A percentile compares a stretch with the other conserved stretches of the same genome.
Conservation (phyloP, 2,797 vertebrate species). For the Poecilia gillii region DNA sequence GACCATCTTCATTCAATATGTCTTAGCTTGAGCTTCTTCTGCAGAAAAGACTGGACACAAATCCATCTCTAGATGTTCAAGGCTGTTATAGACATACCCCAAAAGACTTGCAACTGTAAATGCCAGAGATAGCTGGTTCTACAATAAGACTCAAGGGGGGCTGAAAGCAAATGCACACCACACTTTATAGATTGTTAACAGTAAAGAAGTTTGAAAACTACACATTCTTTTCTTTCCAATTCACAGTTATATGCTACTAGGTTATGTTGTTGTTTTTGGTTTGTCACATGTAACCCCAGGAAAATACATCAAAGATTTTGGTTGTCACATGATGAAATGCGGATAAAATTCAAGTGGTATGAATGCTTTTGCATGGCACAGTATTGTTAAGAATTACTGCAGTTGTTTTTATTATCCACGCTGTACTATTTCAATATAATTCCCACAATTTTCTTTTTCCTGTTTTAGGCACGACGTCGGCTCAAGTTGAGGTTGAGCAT, state of each 20-base stretch:
- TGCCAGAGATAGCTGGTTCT: background rate
- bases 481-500: slow-evolving; percentile 90
- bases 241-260: background rate
- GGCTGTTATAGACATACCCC: background rate
- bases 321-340: background rate
- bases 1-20: background rate
- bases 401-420: background rate
- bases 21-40: background rate
- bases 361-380: background rate
- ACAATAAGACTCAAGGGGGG: background rate
- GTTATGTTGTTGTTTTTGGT: background rate
- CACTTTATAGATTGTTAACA: background rate
- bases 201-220: background rate
- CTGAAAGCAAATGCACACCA: background rate
- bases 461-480: slow-evolving; percentile 85
- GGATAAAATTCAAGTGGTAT: background rate
- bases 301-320: background rate
- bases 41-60: background rate
- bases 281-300: background rate
- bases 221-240: background rate
- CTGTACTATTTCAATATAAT: background rate
- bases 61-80: background rate
- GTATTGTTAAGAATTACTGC: background rate
- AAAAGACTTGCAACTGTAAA: background rate
- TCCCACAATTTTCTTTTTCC: background rate